Evolutionary conservation across 2,888 invertebrate genomes (phyloP).

Genomic region (Ophonus ardosiacus): DNA sequence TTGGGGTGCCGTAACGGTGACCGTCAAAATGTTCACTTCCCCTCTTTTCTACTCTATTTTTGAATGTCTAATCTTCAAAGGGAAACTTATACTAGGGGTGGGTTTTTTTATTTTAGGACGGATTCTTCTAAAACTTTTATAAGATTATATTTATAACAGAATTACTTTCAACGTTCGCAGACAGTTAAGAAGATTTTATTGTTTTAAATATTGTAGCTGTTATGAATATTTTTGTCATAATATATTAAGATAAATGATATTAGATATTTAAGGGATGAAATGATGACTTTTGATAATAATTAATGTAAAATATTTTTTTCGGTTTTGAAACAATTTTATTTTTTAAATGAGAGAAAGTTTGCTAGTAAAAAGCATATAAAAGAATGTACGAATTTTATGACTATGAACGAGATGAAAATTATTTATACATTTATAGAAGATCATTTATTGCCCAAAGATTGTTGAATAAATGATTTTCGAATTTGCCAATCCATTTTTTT

Average conservation of each 20-base stretch:
- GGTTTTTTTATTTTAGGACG: constrained; percentile 3
- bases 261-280: too few relatives aligned
- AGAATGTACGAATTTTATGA: too few relatives aligned
- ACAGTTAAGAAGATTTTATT: background rate
- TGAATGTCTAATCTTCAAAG: constrained; percentile 30
- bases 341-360: too few relatives aligned
- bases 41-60: constrained; percentile 2
- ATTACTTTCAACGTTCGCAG: background rate
- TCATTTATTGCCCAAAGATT: too few relatives aligned
- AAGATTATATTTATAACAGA: background rate
- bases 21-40: constrained; percentile 71
- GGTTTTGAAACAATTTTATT: too few relatives aligned
- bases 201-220: background rate
- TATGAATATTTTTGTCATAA: background rate
- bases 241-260: background rate
- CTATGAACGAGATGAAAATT: too few relatives aligned
- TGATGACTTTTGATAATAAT: too few relatives aligned
- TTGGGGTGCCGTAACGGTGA: constrained; percentile 70
- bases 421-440: too few relatives aligned
- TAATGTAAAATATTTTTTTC: too few relatives aligned
- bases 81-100: background rate
- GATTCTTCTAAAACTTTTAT: background rate
- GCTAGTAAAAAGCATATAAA: too few relatives aligned
- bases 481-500: too few relatives aligned
- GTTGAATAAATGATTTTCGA: too few relatives aligned